Conservation (phyloP, 2,888 invertebrate species). For the Clepsis dumicolana region DNA sequence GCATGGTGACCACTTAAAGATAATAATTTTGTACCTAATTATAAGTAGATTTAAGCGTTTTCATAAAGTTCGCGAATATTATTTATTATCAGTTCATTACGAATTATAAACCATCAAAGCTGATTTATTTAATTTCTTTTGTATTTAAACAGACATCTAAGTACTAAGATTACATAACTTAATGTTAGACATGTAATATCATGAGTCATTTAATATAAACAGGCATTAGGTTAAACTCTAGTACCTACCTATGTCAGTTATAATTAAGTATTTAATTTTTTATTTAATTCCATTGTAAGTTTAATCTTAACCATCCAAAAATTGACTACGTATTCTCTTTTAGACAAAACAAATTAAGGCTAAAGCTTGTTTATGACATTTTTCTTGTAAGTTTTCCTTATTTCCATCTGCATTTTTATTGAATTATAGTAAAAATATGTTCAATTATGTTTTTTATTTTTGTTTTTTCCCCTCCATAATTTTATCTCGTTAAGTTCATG, state of each 20-base stretch:
- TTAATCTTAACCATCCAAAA: slow-evolving; percentile 74
- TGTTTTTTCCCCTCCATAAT: slow-evolving; percentile 53
- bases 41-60: slow-evolving; percentile 83
- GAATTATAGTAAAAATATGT: slow-evolving; percentile 86
- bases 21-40: slow-evolving; percentile 85
- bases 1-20: slow-evolving; percentile 79
- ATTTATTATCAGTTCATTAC: slow-evolving; percentile 86
- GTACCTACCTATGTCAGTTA: slow-evolving; percentile 83
- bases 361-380: slow-evolving; percentile 84
- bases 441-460: slow-evolving; percentile 71
- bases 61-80: slow-evolving; percentile 84
- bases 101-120: slow-evolving; percentile 82
- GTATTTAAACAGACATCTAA: slow-evolving; percentile 83
- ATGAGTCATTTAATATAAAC: slow-evolving; percentile 85
- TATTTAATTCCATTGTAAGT: slow-evolving; percentile 84
- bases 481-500: not conserved
- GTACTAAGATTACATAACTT: slow-evolving; percentile 78
- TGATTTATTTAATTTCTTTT: slow-evolving; percentile 86
- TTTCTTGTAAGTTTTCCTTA: slow-evolving; percentile 84
- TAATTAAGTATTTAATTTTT: slow-evolving; percentile 86
- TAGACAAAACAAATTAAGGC: slow-evolving; percentile 80
- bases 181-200: slow-evolving; percentile 79
- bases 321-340: slow-evolving; percentile 78
- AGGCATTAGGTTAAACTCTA: slow-evolving; percentile 80
- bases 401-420: slow-evolving; percentile 86